A percentile compares a stretch with the other conserved stretches of the same genome.
These are phyloP conservation scores for Pithys albifrons DNA, from an alignment of 2,113 vertebrate species.

Conservation along the genomic window DNA sequence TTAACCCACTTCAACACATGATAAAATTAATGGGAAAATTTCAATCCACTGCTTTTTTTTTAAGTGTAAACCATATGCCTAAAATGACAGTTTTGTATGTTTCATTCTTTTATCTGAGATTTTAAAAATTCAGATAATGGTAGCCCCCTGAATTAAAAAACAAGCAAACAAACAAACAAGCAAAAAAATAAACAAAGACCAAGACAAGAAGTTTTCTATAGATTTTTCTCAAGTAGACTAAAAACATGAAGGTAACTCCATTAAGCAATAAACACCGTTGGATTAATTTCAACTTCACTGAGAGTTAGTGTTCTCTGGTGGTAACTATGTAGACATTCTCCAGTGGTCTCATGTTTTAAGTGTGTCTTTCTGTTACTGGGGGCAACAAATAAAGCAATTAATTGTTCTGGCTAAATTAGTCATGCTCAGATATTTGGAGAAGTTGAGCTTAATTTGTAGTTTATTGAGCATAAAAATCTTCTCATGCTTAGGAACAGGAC, in stretches of 20 bases:
- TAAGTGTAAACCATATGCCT: not conserved
- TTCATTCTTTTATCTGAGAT: not conserved
- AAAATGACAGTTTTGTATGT: not conserved
- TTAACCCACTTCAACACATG: not conserved
- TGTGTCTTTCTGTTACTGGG: not conserved
- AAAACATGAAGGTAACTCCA: not conserved
- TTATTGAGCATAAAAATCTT: not conserved
- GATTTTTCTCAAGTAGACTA: not conserved
- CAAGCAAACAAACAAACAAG: not conserved
- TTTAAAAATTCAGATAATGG: not conserved
- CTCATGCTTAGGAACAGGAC: not conserved
- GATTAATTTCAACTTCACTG: not conserved
- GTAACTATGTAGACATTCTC: not conserved
- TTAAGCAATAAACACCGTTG: not conserved
- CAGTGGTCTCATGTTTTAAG: accelerated
- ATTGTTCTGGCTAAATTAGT: not conserved
- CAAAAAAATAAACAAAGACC: not conserved
- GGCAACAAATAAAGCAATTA: not conserved
- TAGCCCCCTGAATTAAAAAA: not conserved
- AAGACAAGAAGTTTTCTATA: not conserved
- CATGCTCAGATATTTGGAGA: not conserved
- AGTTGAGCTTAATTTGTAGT: not conserved
- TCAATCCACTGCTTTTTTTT: not conserved
- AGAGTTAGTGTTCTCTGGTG: not conserved
- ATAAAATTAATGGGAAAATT: not conserved